These are phyloP conservation scores for Pogonognathellus flavescens DNA, from an alignment of 1,140 invertebrate species.

Conservation along the genomic window DNA sequence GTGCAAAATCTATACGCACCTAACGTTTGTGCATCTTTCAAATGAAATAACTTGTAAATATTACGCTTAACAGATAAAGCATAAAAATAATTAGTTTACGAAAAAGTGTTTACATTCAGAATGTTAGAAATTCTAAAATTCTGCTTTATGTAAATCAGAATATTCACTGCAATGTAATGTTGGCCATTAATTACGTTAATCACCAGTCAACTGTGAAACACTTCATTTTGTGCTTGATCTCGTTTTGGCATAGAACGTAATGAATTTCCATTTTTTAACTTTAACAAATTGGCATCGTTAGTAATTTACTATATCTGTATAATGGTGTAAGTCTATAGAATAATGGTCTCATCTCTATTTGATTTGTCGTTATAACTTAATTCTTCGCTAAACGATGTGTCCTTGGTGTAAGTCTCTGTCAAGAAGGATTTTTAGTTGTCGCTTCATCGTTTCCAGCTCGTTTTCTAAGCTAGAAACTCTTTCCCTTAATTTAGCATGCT, in stretches of 20 bases:
- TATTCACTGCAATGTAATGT: too few relatives aligned
- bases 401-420: conserved; percentile 60
- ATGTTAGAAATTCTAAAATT: too few relatives aligned
- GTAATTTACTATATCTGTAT: background rate
- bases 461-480: conserved; percentile 60
- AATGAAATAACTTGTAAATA: too few relatives aligned
- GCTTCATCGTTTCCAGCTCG: conserved; percentile 63
- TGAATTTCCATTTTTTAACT: background rate
- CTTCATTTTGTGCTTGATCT: background rate
- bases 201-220: background rate
- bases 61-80: too few relatives aligned
- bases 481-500: conserved; percentile 60
- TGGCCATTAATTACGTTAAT: too few relatives aligned
- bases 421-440: conserved; percentile 60
- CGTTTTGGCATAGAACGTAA: background rate
- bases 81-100: too few relatives aligned
- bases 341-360: conserved; percentile 16
- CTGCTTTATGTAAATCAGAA: too few relatives aligned
- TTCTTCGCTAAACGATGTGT: conserved; percentile 61
- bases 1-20: too few relatives aligned
- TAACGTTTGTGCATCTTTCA: too few relatives aligned
- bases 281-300: conserved; percentile 44
- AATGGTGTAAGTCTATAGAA: background rate
- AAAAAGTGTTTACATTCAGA: too few relatives aligned
- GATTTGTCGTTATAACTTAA: conserved; percentile 1